Evolutionary conservation across 53 echinoderm and acorn worm genomes (phyloP), one percentile per base, ranked within the genome.

Genomic region (Mesocentrotus franciscanus): DNA sequence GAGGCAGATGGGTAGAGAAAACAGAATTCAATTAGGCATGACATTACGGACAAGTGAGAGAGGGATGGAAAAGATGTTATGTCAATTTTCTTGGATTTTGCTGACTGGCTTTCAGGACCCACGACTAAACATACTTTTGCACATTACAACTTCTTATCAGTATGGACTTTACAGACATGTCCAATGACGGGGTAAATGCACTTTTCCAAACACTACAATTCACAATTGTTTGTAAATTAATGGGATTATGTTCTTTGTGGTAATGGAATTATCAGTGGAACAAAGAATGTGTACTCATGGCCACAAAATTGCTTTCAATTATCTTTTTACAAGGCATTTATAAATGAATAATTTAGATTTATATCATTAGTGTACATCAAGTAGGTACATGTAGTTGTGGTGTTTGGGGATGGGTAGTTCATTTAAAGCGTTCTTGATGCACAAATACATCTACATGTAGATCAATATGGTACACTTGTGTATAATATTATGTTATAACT

Each of bases 11-110:
- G 90, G 58, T 27, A 32, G 60, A 60, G 17, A 90, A 90, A 90
- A 90, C 90, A 90, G 60, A 90, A 60, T 90, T 30, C 29, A 90
- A 90, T 90, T 90, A 90, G 60, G 58, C 90, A 29, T 85, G 85
- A 85, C 60, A 8, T 90, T 17, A 29, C n/a, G 2, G 90, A 58
- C 32, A 13, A 90, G 60, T 1, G 27, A 27, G 27, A 90, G 60
- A 32, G 57, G 18, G 56, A 55, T 49, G 33, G 76, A 76, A 33
- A 39, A 39, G 42, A 81, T 17, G 0, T 81, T 17, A 18, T 17
- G 20, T 42, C 18, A 81, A 18, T 17, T 22, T 39, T 35, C 18
- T 81, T 18, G 36, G 81, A 81, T 81, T 64, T 81, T 39, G 81
- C 42, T 36, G 10, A 81, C 17, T 7, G 17, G 42, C 18, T 12